These are phyloP conservation scores for Anthoscopus minutus DNA, from an alignment of 2,113 vertebrate genomes.

Conservation along the genomic window DNA sequence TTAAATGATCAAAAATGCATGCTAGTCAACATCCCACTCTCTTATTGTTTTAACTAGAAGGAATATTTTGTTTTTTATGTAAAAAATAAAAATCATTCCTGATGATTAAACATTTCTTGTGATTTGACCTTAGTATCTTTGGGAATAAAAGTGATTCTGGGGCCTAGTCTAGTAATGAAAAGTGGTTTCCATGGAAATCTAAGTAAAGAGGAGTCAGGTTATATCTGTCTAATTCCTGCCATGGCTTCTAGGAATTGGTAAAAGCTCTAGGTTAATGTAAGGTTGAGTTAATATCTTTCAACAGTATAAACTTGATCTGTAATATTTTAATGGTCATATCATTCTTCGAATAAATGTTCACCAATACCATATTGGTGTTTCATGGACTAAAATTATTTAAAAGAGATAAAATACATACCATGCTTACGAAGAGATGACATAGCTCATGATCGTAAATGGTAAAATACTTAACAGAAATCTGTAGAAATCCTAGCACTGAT, in stretches of 20 bases:
- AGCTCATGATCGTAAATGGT: not conserved
- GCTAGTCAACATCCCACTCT: not conserved
- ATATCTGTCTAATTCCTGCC: constrained; percentile 17
- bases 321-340: not conserved
- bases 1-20: not conserved
- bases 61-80: not conserved
- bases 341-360: not conserved
- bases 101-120: constrained; percentile 1
- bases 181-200: constrained; percentile 42
- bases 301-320: not conserved
- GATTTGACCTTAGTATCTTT: not conserved
- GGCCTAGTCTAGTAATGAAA: not conserved
- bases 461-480: not conserved
- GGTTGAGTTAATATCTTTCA: not conserved
- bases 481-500: not conserved
- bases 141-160: not conserved
- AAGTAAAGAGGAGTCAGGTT: constrained; percentile 15
- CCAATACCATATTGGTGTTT: not conserved
- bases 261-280: constrained; percentile 26
- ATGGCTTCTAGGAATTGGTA: constrained; percentile 3
- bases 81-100: not conserved
- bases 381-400: not conserved
- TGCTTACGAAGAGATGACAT: not conserved
- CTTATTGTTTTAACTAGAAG: not conserved
- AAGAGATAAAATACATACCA: not conserved